Conservation (phyloP, 2,797 vertebrate genomes). For the Steatocranus sp. region DNA sequence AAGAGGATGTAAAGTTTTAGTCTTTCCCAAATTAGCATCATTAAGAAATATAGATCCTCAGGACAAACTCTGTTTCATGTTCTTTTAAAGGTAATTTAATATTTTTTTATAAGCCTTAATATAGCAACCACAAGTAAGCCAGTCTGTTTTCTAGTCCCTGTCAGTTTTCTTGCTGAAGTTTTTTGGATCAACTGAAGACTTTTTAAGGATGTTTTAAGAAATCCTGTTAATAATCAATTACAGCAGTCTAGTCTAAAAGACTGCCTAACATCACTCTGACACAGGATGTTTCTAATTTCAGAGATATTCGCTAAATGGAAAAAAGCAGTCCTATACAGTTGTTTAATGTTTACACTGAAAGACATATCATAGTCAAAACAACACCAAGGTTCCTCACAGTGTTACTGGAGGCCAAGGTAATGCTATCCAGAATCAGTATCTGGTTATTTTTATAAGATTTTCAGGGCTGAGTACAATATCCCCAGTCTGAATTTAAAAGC, state of each 20-base stretch:
- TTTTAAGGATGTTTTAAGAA: background rate
- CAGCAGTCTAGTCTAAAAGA: background rate
- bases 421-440: too few relatives aligned
- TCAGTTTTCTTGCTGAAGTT: background rate
- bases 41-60: background rate
- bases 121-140: background rate
- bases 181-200: background rate
- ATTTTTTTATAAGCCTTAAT: background rate
- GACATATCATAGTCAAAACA: too few relatives aligned
- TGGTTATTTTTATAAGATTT: too few relatives aligned
- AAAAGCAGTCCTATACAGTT: too few relatives aligned
- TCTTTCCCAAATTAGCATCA: background rate
- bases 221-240: background rate
- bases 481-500: too few relatives aligned
- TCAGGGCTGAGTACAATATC: too few relatives aligned
- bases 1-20: too few relatives aligned
- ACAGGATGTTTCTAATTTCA: background rate
- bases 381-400: too few relatives aligned
- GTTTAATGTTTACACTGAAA: too few relatives aligned
- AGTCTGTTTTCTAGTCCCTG: background rate
- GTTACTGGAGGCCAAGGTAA: too few relatives aligned
- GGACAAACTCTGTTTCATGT: background rate
- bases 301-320: background rate
- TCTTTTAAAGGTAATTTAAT: background rate
- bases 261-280: background rate